Evolutionary conservation across 2,113 vertebrate species (phyloP).

Genomic region (Rhinolophus ferrumequinum): DNA sequence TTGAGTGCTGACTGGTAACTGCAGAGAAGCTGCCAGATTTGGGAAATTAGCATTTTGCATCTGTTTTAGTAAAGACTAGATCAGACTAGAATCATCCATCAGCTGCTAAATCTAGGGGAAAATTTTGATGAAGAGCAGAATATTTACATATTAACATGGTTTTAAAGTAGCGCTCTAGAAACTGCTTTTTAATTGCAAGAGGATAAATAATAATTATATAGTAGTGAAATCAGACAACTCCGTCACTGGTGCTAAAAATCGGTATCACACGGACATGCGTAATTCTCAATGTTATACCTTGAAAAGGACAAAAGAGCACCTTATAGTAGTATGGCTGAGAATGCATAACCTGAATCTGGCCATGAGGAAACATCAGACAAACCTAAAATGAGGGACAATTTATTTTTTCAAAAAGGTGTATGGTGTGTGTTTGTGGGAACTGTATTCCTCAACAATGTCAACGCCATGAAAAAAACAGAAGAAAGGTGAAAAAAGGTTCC

Average conservation of each 20-base stretch:
- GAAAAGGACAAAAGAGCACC: background rate
- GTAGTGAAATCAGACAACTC: conserved; percentile 36
- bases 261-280: background rate
- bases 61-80: conserved; percentile 36
- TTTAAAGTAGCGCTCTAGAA: conserved; percentile 37
- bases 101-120: conserved; percentile 50
- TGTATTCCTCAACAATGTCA: background rate
- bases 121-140: conserved; percentile 47
- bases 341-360: background rate
- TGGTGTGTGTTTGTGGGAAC: background rate
- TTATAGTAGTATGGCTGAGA: background rate
- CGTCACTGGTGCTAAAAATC: background rate
- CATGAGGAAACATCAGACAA: background rate
- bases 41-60: conserved; percentile 39
- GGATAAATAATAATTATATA: conserved; percentile 54
- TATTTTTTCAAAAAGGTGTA: background rate
- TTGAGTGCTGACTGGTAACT: background rate
- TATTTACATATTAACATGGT: conserved; percentile 15
- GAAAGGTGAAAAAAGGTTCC: background rate
- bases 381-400: background rate
- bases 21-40: background rate
- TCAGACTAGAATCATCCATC: conserved; percentile 40
- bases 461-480: background rate
- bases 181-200: conserved; percentile 47
- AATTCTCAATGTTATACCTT: background rate